phyloP scores from a whole-genome alignment of 1,140 invertebrate species.

The Cyphomyrmex costatus region DNA sequence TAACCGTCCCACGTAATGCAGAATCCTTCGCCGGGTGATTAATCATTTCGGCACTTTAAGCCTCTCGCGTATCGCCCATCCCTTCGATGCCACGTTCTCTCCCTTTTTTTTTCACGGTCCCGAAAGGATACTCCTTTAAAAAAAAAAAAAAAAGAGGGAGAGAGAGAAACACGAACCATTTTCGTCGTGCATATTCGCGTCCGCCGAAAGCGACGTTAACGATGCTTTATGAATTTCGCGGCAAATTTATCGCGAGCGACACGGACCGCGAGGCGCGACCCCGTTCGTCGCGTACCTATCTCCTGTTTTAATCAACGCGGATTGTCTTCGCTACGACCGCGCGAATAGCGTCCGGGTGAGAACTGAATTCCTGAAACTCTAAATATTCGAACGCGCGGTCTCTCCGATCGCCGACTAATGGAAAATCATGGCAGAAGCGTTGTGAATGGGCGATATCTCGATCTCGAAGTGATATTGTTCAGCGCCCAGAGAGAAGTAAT shows the following conservation, averaged over 20 bases:
- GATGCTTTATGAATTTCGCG: constrained; percentile 57
- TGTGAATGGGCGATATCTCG: not conserved
- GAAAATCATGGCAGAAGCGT: not conserved
- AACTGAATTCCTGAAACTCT: constrained; percentile 21
- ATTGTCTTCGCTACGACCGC: constrained; percentile 27
- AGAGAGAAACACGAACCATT: not conserved
- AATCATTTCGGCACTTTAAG: constrained; percentile 45
- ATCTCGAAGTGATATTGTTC: not conserved
- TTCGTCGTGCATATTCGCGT: constrained; percentile 2
- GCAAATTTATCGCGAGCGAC: constrained; percentile 65
- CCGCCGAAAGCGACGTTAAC: constrained; percentile 39
- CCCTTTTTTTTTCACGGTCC: not conserved
- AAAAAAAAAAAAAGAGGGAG: not conserved
- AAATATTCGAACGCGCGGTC: constrained; percentile 15
- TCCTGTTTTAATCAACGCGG: constrained; percentile 51
- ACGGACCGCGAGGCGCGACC: constrained; percentile 45
- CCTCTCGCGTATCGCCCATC: constrained; percentile 1
- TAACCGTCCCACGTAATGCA: constrained; percentile 41
- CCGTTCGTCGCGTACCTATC: constrained; percentile 13
- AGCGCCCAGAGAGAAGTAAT: not conserved
- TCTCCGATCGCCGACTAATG: constrained; percentile 1
- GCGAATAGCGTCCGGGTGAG: not conserved
- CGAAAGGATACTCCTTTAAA: not conserved
- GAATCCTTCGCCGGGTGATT: constrained; percentile 62
- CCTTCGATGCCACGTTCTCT: constrained; percentile 1